phyloP scores from a whole-genome alignment of 64 coral and sea anemone species.

The Platygyra sinensis region DNA sequence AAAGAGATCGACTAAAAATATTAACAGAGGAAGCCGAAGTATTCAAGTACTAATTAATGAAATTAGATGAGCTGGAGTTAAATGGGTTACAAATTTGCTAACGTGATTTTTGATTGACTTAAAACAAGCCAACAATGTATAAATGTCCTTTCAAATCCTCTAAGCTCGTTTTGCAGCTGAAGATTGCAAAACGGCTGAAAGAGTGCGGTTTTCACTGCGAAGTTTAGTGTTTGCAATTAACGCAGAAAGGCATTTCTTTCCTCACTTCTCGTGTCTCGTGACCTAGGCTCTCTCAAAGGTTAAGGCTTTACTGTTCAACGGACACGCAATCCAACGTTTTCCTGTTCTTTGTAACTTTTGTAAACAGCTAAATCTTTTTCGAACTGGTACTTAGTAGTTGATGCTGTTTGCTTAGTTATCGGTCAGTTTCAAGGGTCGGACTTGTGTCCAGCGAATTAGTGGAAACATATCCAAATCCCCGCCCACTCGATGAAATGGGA shows the following conservation, averaged over 20 bases:
- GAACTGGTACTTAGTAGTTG: background rate
- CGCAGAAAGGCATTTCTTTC: constrained; percentile 7
- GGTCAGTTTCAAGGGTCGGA: background rate
- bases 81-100: no score
- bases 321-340: background rate
- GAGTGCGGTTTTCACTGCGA: no score
- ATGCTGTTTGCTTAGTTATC: constrained; percentile 17
- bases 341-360: constrained; percentile 4
- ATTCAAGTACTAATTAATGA: no score
- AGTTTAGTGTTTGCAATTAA: background rate
- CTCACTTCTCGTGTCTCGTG: background rate
- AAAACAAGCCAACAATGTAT: no score
- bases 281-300: background rate
- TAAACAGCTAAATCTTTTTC: background rate
- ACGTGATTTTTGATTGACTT: no score
- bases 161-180: no score
- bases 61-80: no score
- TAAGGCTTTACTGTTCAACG: background rate
- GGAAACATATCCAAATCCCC: background rate
- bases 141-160: no score
- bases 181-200: no score
- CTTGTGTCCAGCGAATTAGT: background rate
- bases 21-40: no score
- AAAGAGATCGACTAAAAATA: no score
- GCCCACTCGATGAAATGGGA: background rate